phyloP scores from a whole-genome alignment of 2,797 vertebrate genomes.

The Xerus rutilus region DNA sequence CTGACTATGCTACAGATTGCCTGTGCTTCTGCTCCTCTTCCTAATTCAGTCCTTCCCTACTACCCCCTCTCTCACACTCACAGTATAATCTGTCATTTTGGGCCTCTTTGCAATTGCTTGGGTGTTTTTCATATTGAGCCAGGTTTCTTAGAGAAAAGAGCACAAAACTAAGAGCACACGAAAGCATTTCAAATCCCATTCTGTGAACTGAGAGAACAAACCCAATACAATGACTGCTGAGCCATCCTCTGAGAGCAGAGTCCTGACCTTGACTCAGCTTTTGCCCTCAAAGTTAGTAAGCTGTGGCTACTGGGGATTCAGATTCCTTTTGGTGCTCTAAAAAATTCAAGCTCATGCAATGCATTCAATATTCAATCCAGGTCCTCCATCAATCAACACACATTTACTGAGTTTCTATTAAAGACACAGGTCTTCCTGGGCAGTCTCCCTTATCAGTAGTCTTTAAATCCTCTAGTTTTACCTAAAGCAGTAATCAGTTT shows the following conservation, averaged over 20 bases:
- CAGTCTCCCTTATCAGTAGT: background rate
- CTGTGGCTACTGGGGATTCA: background rate
- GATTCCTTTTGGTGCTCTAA: background rate
- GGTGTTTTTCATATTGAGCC: background rate
- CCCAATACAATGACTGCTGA: background rate
- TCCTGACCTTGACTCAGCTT: background rate
- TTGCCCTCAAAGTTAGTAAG: background rate
- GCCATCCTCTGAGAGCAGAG: background rate
- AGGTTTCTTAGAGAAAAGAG: background rate
- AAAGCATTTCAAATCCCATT: background rate
- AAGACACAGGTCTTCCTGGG: background rate
- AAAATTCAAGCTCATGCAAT: fast-evolving
- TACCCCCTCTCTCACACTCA: background rate
- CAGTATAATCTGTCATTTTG: background rate
- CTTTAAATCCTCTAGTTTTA: background rate
- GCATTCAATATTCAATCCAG: background rate
- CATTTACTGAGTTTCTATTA: background rate
- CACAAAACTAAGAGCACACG: background rate
- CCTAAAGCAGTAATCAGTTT: background rate
- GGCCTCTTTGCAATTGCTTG: background rate
- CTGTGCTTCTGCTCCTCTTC: background rate
- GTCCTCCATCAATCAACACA: background rate
- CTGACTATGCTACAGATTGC: background rate
- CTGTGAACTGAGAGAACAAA: background rate
- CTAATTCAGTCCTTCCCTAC: background rate